Conservation (phyloP, 2,888 invertebrate species). For the Lycophotia porphyrea region DNA sequence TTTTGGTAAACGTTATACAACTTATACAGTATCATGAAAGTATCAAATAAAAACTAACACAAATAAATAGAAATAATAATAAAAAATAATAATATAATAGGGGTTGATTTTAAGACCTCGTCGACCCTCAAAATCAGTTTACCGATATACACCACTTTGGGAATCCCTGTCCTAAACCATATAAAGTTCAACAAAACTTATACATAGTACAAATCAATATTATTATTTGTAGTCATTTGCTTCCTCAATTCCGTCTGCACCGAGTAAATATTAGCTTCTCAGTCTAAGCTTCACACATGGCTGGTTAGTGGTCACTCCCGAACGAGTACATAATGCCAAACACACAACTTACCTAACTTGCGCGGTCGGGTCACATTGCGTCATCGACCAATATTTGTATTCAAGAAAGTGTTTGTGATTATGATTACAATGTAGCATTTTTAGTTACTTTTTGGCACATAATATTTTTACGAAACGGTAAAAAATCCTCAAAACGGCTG, state of each 20-base stretch:
- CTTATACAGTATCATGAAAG: too few species aligned
- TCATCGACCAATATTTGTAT: slow-evolving; percentile 50
- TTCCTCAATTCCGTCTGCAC: slow-evolving; percentile 18
- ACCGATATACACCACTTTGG: too few species aligned
- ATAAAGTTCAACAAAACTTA: background rate
- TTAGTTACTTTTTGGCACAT: background rate
- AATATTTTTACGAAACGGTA: background rate
- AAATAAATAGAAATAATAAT: too few species aligned
- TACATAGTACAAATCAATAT: slow-evolving; percentile 6
- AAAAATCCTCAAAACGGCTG: background rate
- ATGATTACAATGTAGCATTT: slow-evolving; percentile 21
- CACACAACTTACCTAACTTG: slow-evolving; percentile 52
- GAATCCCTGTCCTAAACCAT: too few species aligned
- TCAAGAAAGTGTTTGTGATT: slow-evolving; percentile 49
- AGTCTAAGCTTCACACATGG: slow-evolving; percentile 20
- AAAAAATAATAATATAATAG: too few species aligned
- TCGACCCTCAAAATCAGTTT: too few species aligned
- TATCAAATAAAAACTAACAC: too few species aligned
- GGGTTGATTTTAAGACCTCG: too few species aligned
- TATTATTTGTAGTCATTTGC: slow-evolving; percentile 1
- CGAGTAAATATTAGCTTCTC: slow-evolving; percentile 40
- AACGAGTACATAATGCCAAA: slow-evolving; percentile 33
- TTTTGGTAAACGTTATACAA: too few species aligned
- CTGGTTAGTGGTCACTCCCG: slow-evolving; percentile 36
- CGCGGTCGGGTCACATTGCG: slow-evolving; percentile 51